Evolutionary conservation across 2,888 invertebrate genomes (phyloP).

Genomic region (Sesamia inferens): DNA sequence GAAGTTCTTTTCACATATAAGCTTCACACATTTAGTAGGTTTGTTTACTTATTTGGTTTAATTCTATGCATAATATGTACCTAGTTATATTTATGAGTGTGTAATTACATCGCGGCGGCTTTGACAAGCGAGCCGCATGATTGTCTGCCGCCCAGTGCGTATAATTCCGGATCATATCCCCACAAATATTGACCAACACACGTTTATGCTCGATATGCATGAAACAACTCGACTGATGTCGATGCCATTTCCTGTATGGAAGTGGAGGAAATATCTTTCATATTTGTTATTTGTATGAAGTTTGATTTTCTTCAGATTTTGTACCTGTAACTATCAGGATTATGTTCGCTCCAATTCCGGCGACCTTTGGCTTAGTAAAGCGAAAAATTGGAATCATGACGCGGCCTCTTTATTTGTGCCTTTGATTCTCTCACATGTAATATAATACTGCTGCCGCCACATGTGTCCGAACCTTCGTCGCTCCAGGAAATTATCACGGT

Average conservation of each 20-base stretch:
- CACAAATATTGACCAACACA: conserved; percentile 40
- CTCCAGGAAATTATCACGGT: conserved; percentile 6
- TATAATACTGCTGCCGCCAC: conserved; percentile 15
- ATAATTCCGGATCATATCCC: conserved; percentile 58
- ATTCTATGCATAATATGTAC: conserved; percentile 10
- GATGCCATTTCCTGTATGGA: conserved; percentile 37
- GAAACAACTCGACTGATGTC: conserved; percentile 38
- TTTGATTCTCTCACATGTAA: conserved; percentile 19
- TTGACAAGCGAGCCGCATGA: conserved; percentile 63
- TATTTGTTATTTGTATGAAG: conserved; percentile 19
- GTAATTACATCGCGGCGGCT: conserved; percentile 58
- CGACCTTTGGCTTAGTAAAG: conserved; percentile 46
- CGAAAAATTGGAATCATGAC: conserved; percentile 52
- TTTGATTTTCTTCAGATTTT: conserved; percentile 15
- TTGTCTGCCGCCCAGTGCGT: conserved; percentile 53
- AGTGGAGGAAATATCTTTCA: conserved; percentile 26
- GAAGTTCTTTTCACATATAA: conserved; percentile 1
- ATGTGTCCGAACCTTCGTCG: not conserved
- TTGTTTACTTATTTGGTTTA: conserved; percentile 1
- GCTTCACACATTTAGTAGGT: not conserved
- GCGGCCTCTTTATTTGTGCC: conserved; percentile 22
- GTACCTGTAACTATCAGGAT: conserved; percentile 48
- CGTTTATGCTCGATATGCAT: conserved; percentile 25
- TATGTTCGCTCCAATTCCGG: conserved; percentile 43
- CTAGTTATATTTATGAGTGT: conserved; percentile 44